Percentiles rank a stretch among this genome's conserved stretches.
These are phyloP conservation scores for Melieria picta DNA, from an alignment of 2,888 invertebrate genomes.

Conservation along the genomic window DNA sequence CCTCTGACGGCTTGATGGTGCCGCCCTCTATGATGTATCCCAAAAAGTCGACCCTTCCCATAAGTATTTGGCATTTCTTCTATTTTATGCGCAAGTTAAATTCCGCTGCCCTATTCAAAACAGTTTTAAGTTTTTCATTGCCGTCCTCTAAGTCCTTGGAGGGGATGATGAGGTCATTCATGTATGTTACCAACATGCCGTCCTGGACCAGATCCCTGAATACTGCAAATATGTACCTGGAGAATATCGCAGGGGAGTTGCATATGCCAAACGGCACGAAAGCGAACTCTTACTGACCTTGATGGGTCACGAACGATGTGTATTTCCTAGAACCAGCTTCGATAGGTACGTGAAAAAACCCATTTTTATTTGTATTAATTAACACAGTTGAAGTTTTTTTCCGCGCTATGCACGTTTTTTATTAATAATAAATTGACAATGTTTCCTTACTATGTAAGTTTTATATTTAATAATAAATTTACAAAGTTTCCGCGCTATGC, in stretches of 20 bases:
- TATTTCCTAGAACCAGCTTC: too few species aligned
- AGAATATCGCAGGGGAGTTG: conserved; percentile 40
- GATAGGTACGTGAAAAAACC: too few species aligned
- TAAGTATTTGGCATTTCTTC: conserved; percentile 39
- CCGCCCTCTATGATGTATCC: conserved; percentile 22
- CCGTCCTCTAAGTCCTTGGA: conserved; percentile 31
- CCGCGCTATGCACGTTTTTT: too few species aligned
- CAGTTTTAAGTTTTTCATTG: conserved; percentile 11
- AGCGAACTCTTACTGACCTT: too few species aligned
- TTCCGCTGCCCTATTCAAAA: conserved; percentile 28
- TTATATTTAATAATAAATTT: too few species aligned
- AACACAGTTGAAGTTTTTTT: too few species aligned
- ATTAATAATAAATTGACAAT: too few species aligned
- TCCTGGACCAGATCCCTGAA: conserved; percentile 18
- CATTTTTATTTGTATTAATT: too few species aligned
- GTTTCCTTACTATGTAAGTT: too few species aligned
- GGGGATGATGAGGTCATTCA: conserved; percentile 13
- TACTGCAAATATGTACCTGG: conserved; percentile 23
- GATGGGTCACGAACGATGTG: too few species aligned
- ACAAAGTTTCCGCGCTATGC: too few species aligned
- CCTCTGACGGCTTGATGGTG: conserved; percentile 26
- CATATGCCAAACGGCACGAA: conserved; percentile 42
- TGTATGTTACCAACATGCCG: conserved; percentile 28
- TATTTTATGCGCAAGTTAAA: conserved; percentile 35
- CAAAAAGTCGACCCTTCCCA: conserved; percentile 30